Evolutionary conservation across 1,140 invertebrate genomes (phyloP).

Genomic region (Ostrea denselamellosa): DNA sequence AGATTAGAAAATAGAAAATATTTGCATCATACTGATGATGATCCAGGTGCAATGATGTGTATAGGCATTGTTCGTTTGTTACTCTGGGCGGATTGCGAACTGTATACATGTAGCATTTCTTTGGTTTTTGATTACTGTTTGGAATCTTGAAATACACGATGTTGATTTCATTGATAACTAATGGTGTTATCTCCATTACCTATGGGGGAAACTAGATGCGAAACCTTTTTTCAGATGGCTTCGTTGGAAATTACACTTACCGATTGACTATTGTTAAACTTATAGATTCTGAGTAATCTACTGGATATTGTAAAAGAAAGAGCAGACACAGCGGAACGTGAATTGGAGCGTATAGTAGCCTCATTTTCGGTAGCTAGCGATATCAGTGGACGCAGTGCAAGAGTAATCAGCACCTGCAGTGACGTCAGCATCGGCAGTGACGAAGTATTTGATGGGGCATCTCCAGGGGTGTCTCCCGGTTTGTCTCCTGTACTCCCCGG

Average conservation of each 20-base stretch:
- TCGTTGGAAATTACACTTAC: neutral
- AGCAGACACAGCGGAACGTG: conserved; percentile 69
- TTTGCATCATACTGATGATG: neutral
- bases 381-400: conserved; percentile 48
- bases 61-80: neutral
- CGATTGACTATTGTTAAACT: conserved; percentile 6
- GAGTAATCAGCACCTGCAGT: conserved; percentile 59
- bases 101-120: neutral
- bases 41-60: neutral
- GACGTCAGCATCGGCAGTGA: conserved; percentile 74
- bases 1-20: neutral
- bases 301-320: conserved; percentile 74
- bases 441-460: conserved; percentile 71
- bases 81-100: neutral
- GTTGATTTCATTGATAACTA: neutral
- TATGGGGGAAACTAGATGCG: too few relatives aligned
- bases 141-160: neutral
- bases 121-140: neutral
- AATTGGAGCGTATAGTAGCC: conserved; percentile 64
- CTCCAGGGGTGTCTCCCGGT: conserved; percentile 48
- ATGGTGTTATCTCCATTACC: neutral
- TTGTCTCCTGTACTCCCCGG: conserved; percentile 52
- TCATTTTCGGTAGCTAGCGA: conserved; percentile 39
- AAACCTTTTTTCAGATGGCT: too few relatives aligned
- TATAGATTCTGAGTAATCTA: conserved; percentile 69